A percentile compares a stretch with the other conserved stretches of the same genome.
Evolutionary conservation across 2,113 vertebrate species (phyloP).

Genomic region (Trichomycterus rosablanca): DNA sequence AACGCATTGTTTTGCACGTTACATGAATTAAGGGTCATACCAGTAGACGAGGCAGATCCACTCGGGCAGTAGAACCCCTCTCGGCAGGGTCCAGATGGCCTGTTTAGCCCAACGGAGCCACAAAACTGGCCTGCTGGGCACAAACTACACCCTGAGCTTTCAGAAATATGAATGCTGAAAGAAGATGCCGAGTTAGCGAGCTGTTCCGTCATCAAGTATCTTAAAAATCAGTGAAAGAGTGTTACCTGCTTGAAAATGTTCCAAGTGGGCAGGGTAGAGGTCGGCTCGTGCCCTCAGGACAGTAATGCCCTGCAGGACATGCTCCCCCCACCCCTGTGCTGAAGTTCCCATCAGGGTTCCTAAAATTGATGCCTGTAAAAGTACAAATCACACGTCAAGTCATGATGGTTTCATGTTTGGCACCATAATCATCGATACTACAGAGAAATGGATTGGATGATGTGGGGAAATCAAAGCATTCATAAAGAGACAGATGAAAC

Average conservation of each 20-base stretch:
- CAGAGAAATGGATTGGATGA: neutral
- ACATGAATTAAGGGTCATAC: conserved; percentile 38
- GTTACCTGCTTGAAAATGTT: conserved; percentile 80
- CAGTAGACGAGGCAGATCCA: conserved; percentile 64
- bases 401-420: neutral
- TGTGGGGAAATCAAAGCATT: conserved; percentile 1
- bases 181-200: conserved; percentile 16
- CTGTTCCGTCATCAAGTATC: neutral
- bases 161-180: conserved; percentile 68
- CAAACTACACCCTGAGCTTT: conserved; percentile 63
- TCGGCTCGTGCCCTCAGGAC: conserved; percentile 73
- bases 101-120: conserved; percentile 65
- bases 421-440: neutral
- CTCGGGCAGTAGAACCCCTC: conserved; percentile 80
- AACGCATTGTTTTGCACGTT: neutral
- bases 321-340: conserved; percentile 72
- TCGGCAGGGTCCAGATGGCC: conserved; percentile 77
- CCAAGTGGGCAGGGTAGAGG: conserved; percentile 78
- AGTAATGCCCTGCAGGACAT: conserved; percentile 82
- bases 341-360: conserved; percentile 66
- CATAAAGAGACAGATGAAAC: conserved; percentile 23
- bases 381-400: conserved; percentile 1
- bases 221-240: neutral
- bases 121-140: conserved; percentile 81
- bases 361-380: conserved; percentile 67